Evolutionary conservation across 1,140 invertebrate species (phyloP), one percentile per base, ranked within the genome.

Genomic region (Schmidtea mediterranea): DNA sequence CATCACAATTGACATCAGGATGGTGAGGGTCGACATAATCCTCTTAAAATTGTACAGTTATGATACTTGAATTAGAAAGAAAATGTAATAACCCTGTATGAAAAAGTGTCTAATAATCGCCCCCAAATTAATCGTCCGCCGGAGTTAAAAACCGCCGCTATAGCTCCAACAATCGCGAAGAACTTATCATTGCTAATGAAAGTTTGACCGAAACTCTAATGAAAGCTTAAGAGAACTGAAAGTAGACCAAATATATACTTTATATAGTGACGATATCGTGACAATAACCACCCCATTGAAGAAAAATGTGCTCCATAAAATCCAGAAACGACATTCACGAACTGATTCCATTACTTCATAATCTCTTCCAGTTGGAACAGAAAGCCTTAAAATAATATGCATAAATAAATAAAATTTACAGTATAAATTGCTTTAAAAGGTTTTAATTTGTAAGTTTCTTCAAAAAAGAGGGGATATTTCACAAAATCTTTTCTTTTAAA

Each of bases 91-190:
- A 66, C 62, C 56, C 58, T 64, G 50, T 63, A 69, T 9, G 59
- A 62, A 18, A 56, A 55, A 43, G 53, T 59, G 49, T 70, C 68
- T 36, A 60, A 58, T 1, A 70, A 22, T n/a, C 47, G 39, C 1
- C 69, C 69, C 69, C 69, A 71, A 41, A 59, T 43, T n/a, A 71
- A 56, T 24, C 69, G 51, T 1, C 68, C 69, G 19, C 23, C 52
- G 16, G 62, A 61, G 58, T 71, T 71, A 55, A 62, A 68, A 22
- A 70, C 53, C n/a, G 69, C 61, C n/a, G 66, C 59, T 36, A 69
- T 51, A 0, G 69, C 59, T 2, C 68, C 68, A 2, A 71, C 62
- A 10, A 61, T 49, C 2, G 68, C 63, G 43, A 71, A 57, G 50
- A 67, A 69, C 22, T 61, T 57, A 52, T 71, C 69, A 52, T 69